These are phyloP conservation scores for Pimephales promelas DNA, from an alignment of 2,113 vertebrate species.

Conservation along the genomic window DNA sequence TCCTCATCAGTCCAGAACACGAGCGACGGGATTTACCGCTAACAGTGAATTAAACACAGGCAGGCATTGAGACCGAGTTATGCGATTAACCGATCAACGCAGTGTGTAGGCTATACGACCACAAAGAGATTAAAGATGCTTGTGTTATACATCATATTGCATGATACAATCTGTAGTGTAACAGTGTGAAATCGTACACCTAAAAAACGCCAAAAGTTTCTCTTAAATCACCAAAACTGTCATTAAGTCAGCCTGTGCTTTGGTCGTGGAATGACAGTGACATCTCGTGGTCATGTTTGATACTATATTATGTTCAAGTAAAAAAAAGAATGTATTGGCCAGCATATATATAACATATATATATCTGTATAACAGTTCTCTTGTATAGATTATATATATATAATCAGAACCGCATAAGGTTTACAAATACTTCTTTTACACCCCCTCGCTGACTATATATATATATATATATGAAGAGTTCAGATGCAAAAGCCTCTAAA, in stretches of 20 bases:
- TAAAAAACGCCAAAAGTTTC: background rate
- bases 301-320: background rate
- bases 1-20: background rate
- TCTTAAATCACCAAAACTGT: background rate
- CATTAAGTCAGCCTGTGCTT: background rate
- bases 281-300: slow-evolving; percentile 3
- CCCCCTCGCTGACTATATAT: too few species aligned
- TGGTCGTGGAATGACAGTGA: background rate
- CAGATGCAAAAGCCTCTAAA: too few species aligned
- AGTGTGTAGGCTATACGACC: background rate
- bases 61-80: background rate
- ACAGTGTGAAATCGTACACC: background rate
- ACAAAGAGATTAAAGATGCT: background rate
- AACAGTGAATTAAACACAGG: slow-evolving; percentile 6
- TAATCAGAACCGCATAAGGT: too few species aligned
- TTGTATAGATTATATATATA: too few species aligned
- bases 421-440: too few species aligned
- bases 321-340: too few species aligned
- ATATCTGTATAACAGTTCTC: too few species aligned
- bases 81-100: background rate
- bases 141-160: background rate
- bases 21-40: background rate
- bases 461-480: too few species aligned
- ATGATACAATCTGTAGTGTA: background rate
- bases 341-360: too few species aligned